Evolutionary conservation across 2,888 invertebrate genomes (phyloP), one percentile per base, ranked within the genome.

Genomic region (Carabus problematicus): DNA sequence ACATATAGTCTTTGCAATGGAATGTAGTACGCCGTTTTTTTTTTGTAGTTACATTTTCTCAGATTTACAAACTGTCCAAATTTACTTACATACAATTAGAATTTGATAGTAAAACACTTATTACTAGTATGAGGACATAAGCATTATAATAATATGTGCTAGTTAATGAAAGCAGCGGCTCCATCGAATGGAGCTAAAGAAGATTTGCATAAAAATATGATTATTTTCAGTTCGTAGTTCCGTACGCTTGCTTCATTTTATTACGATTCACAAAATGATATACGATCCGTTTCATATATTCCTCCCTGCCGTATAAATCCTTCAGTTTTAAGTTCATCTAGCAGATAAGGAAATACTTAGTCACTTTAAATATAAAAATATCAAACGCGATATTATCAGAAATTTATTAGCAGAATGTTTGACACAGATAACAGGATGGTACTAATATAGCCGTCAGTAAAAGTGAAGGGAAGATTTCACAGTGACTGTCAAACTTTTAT

Each of bases 351-450:
- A 54, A 56, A 55, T 62, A 56, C 62, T 69, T 69, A 62, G 55
- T 55, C 62, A 69, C 56, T 69, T 69, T 62, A 69, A 69, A 69
- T 69, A 69, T 69, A 69, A 69, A 69, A 76, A 76, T 77, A 76
- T 74, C 76, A 74, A 76, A 78, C 76, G 75, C 75, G 79, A 80
- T 80, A 76, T 75, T 79, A 78, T 79, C 78, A 72, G 71, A 76
- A 79, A 81, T 81, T 80, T 81, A 81, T 81, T 81, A 80, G 79
- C 72, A 74, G 78, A 78, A 79, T 80, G 80, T 78, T 75, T 76
- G 76, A 74, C 71, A 72, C 73, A 79, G 81, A 81, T 80, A 80
- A 80, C 77, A 77, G 76, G 75, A 77, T 76, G 76, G 75, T 73
- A 75, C 76, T 76, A 76, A 78, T 77, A 75, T 76, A 76, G 75